phyloP scores from a whole-genome alignment of 1,140 invertebrate genomes.

The Calliphora vicina region DNA sequence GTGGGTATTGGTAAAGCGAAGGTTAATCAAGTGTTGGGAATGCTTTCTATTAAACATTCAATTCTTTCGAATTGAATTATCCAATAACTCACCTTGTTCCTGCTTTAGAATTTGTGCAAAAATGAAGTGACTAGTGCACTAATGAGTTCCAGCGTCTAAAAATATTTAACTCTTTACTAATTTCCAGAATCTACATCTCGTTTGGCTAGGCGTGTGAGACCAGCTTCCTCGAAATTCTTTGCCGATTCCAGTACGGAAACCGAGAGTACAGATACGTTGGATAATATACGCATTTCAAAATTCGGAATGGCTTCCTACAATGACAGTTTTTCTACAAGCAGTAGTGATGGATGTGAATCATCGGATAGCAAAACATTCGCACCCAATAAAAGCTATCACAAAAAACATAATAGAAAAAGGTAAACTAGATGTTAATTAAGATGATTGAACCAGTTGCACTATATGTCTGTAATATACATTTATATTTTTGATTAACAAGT shows the following conservation, averaged over 20 bases:
- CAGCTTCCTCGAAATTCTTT: conserved; percentile 43
- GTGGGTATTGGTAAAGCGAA: too few relatives aligned
- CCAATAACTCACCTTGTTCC: too few relatives aligned
- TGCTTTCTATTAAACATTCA: too few relatives aligned
- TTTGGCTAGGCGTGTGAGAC: conserved; percentile 47
- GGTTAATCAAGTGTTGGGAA: too few relatives aligned
- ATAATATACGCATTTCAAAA: not conserved
- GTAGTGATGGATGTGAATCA: conserved; percentile 61
- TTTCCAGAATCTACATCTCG: conserved; percentile 44
- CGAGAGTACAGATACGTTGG: conserved; percentile 47
- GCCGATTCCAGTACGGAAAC: conserved; percentile 58
- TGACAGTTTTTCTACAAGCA: conserved; percentile 46
- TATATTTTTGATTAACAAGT: not conserved
- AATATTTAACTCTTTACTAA: not conserved
- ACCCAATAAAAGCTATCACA: conserved; percentile 43
- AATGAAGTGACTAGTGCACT: too few relatives aligned
- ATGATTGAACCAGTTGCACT: not conserved
- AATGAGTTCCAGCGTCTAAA: too few relatives aligned
- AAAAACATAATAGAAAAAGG: conserved; percentile 37
- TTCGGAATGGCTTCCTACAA: not conserved
- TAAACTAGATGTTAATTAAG: not conserved
- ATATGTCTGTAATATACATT: not conserved
- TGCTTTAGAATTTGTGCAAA: too few relatives aligned
- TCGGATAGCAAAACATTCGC: conserved; percentile 45
- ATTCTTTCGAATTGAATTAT: too few relatives aligned